Percentiles rank a stretch among this genome's conserved stretches.
phyloP scores from a whole-genome alignment of 2,797 vertebrate genomes.

The Enteromius paludinosus region DNA sequence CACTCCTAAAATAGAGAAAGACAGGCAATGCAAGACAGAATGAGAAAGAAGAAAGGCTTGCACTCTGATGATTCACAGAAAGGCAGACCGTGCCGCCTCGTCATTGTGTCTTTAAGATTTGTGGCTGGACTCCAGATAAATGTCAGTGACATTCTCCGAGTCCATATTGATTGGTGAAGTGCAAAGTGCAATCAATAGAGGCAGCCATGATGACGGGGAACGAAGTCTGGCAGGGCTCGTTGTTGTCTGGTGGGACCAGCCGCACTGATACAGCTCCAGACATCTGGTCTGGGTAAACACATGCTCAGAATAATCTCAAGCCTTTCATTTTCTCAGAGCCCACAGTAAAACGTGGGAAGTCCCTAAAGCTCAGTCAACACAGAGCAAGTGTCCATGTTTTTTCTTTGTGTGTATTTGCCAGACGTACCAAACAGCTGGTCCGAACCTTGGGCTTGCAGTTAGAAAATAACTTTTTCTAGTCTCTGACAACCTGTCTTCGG shows the following conservation, averaged over 20 bases:
- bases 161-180: slow-evolving; percentile 69
- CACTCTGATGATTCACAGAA: slow-evolving; percentile 29
- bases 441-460: slow-evolving; percentile 21
- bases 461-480: slow-evolving; percentile 27
- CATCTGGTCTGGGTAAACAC: slow-evolving; percentile 52
- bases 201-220: slow-evolving; percentile 56
- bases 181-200: slow-evolving; percentile 70
- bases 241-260: slow-evolving; percentile 48
- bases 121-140: slow-evolving; percentile 65
- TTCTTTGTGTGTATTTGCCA: slow-evolving; percentile 10
- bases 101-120: slow-evolving; percentile 60
- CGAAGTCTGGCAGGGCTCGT: slow-evolving; percentile 29
- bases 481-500: slow-evolving; percentile 2
- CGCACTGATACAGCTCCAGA: slow-evolving; percentile 39
- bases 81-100: slow-evolving; percentile 52
- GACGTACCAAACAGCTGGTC: slow-evolving; percentile 9
- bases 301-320: slow-evolving; percentile 50
- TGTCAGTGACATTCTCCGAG: slow-evolving; percentile 71
- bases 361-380: slow-evolving; percentile 47
- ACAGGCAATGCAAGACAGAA: not conserved
- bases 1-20: slow-evolving; percentile 28
- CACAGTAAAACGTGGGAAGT: slow-evolving; percentile 35
- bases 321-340: slow-evolving; percentile 46
- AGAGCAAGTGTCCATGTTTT: slow-evolving; percentile 42
- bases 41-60: slow-evolving; percentile 17